Conservation (phyloP, 2,888 invertebrate genomes). For the Ochropleura leucogaster region DNA sequence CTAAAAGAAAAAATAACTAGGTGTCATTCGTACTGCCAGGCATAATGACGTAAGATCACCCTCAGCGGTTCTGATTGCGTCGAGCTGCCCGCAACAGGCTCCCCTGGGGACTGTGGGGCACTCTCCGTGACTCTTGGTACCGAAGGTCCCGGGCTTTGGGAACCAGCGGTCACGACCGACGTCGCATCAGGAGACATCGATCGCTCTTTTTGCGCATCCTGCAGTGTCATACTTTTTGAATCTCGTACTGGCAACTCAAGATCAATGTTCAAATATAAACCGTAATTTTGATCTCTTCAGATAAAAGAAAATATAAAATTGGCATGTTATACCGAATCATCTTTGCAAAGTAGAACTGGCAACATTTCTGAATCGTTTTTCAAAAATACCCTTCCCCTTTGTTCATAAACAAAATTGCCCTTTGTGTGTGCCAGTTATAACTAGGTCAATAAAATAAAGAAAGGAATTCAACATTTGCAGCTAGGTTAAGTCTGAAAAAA, state of each 20-base stretch:
- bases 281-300: slow-evolving; percentile 7
- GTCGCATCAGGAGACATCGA: slow-evolving; percentile 79
- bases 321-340: slow-evolving; percentile 21
- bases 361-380: slow-evolving; percentile 25
- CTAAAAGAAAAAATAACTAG: slow-evolving; percentile 87
- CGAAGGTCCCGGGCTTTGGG: slow-evolving; percentile 71
- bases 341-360: slow-evolving; percentile 33
- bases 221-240: slow-evolving; percentile 68
- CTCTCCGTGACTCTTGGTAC: slow-evolving; percentile 63
- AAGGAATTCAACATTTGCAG: slow-evolving; percentile 89
- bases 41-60: slow-evolving; percentile 89
- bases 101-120: slow-evolving; percentile 71
- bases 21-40: slow-evolving; percentile 90
- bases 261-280: slow-evolving; percentile 28
- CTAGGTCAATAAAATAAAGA: slow-evolving; percentile 60
- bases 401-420: slow-evolving; percentile 38
- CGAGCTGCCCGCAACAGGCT: slow-evolving; percentile 83
- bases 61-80: slow-evolving; percentile 82
- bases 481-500: slow-evolving; percentile 49
- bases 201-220: slow-evolving; percentile 79
- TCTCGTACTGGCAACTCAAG: slow-evolving; percentile 59
- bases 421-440: slow-evolving; percentile 30
- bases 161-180: slow-evolving; percentile 73
- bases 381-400: slow-evolving; percentile 75
- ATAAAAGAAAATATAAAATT: slow-evolving; percentile 17